Conservation (phyloP, 2,113 vertebrate genomes). For the Urocolius indicus region DNA sequence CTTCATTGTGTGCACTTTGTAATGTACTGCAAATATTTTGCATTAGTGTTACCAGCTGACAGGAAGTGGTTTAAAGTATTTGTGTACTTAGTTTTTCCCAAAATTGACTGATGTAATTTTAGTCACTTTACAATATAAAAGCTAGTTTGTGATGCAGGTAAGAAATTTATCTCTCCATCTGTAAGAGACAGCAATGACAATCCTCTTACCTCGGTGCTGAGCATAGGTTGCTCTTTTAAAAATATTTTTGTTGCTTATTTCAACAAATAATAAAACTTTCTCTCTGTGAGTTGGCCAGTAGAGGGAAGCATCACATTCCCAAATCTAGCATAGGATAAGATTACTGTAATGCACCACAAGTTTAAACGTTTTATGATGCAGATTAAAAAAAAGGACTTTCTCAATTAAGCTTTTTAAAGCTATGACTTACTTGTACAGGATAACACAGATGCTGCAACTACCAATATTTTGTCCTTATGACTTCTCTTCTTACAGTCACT, state of each 20-base stretch:
- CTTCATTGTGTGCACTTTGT: not conserved
- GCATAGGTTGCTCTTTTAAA: not conserved
- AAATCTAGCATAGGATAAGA: rapidly evolving
- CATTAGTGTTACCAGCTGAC: not conserved
- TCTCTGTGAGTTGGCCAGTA: not conserved
- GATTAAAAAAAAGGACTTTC: rapidly evolving
- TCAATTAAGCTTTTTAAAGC: not conserved
- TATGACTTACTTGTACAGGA: no score
- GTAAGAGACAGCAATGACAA: not conserved
- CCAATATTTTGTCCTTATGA: not conserved
- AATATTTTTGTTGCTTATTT: not conserved
- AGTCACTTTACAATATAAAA: not conserved
- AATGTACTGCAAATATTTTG: not conserved
- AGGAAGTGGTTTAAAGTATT: not conserved
- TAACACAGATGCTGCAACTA: no score
- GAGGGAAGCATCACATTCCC: conserved; percentile 49
- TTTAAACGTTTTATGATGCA: rapidly evolving
- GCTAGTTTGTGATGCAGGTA: not conserved
- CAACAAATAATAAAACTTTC: rapidly evolving
- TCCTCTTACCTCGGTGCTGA: not conserved
- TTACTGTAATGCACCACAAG: rapidly evolving
- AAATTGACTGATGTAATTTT: not conserved
- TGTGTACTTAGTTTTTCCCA: not conserved
- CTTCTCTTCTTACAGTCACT: not conserved
- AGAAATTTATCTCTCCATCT: not conserved